Base-by-base conservation (phyloP, 1,140 invertebrate species). In the Dinoponera quadriceps region DNA sequence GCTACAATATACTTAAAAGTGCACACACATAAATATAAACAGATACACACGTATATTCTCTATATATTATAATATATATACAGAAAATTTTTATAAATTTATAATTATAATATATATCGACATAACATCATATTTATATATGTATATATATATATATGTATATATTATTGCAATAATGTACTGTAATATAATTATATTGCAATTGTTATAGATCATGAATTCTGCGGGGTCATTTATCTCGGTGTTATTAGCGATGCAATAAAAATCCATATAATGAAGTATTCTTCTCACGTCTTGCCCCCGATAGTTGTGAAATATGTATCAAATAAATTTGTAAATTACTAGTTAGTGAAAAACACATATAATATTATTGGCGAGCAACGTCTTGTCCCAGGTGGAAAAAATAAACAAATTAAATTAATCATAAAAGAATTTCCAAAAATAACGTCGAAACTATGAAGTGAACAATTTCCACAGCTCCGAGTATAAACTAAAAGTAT, bases 161-260 rank as follows among this genome's bases (percentile, higher is more conserved):
- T n/a, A n/a, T n/a, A n/a, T n/a, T n/a, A n/a, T n/a, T n/a, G n/a
- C n/a, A n/a, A n/a, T n/a, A 29, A 33, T 7, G 38, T 16, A 3
- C 51, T 44, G 16, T 74, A 66, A 18, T 69, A 77, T 44, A 80
- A 85, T 85, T 33, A 27, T 85, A 83, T 20, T 29, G 4, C 18
- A 0, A n/a, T 51, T 71, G 14, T 83, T 87, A 18, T 63, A 86
- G 59, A 81, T 88, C 20, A 22, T 88, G 33, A 86, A 84, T 65
- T 49, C 69, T 13, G 62, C 74, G 4, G 82, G 22, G 9, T 86
- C 74, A 2, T 88, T 77, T 18, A 18, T 83, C 0, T 85, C 82
- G 20, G 59, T 85, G 18, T 49, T 84, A 20, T 16, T 65, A 4
- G 82, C 82, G 22, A 80, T 80, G 60, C 54, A 80, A 22, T 72